Percentiles rank a stretch among this genome's conserved stretches.
Conservation (phyloP, 2,113 vertebrate genomes). For the Vidua macroura region DNA sequence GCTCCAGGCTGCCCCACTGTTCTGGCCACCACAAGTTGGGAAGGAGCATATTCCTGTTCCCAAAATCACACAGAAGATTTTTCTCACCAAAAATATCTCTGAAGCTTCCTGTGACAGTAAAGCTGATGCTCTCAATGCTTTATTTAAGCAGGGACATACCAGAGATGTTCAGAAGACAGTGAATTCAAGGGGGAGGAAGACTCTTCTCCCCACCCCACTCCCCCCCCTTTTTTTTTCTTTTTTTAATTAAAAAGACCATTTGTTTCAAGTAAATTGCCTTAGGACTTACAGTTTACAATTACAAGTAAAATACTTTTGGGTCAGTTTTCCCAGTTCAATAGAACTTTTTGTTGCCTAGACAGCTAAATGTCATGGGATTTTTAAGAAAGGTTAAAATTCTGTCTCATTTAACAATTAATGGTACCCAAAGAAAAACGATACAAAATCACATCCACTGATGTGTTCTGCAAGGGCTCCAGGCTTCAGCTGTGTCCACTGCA, state of each 20-base stretch:
- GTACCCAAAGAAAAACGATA: conserved; percentile 17
- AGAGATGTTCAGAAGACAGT: conserved; percentile 9
- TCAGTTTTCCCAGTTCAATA: conserved; percentile 61
- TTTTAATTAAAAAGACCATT: conserved; percentile 39
- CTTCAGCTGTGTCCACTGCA: background rate
- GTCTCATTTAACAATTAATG: conserved; percentile 41
- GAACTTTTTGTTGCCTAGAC: conserved; percentile 72
- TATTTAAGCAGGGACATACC: background rate
- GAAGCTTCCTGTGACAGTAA: background rate
- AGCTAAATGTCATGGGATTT: conserved; percentile 78
- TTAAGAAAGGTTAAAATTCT: conserved; percentile 72
- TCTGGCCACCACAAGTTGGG: background rate
- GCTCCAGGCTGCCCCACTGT: background rate
- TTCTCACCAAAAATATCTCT: background rate
- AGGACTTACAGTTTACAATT: conserved; percentile 62
- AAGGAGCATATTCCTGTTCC: background rate
- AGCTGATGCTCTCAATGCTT: background rate
- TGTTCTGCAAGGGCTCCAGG: background rate
- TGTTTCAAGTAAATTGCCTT: conserved; percentile 66
- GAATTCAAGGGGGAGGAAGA: background rate
- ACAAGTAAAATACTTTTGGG: conserved; percentile 64
- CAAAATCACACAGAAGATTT: background rate
- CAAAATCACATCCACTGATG: conserved; percentile 31
- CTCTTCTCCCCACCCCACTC: background rate
- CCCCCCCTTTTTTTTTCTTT: background rate